A percentile compares a stretch with the other conserved stretches of the same genome.
These are phyloP conservation scores for Oncorhynchus nerka DNA, from an alignment of 2,113 vertebrate species.

Conservation along the genomic window DNA sequence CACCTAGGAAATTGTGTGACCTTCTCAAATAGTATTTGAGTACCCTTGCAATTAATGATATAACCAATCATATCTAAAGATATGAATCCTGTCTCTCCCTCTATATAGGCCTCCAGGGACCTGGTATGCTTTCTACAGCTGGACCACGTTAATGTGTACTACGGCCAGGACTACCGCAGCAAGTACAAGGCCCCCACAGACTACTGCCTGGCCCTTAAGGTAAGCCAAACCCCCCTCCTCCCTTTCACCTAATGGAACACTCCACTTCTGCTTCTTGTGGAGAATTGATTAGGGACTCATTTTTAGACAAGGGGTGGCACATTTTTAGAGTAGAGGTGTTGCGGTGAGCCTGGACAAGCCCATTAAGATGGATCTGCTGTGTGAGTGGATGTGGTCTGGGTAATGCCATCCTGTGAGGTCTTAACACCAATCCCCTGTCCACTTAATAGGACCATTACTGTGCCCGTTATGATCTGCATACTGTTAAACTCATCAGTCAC, in stretches of 20 bases:
- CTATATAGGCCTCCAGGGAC: constrained; percentile 86
- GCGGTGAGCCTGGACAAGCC: neutral
- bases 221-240: constrained; percentile 42
- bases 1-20: too few species aligned
- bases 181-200: constrained; percentile 98
- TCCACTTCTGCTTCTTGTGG: neutral
- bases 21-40: too few species aligned
- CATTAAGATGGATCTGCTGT: constrained; percentile 1
- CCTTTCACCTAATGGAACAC: neutral
- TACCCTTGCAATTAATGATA: neutral
- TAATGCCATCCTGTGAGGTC: constrained; percentile 7
- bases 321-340: neutral
- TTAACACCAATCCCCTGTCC: neutral
- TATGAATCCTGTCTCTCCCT: neutral
- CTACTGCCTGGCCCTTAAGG: constrained; percentile 95
- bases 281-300: neutral
- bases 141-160: constrained; percentile 96
- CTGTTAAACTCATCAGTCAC: neutral
- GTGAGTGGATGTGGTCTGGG: neutral
- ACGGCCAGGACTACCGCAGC: constrained; percentile 95
- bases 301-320: neutral
- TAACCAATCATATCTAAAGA: neutral
- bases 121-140: constrained; percentile 96
- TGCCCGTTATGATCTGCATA: neutral
- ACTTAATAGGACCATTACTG: constrained; percentile 8